Evolutionary conservation across 1,140 invertebrate genomes (phyloP), one percentile per base, ranked within the genome.

Genomic region (Phymorhynchus buccinoides): DNA sequence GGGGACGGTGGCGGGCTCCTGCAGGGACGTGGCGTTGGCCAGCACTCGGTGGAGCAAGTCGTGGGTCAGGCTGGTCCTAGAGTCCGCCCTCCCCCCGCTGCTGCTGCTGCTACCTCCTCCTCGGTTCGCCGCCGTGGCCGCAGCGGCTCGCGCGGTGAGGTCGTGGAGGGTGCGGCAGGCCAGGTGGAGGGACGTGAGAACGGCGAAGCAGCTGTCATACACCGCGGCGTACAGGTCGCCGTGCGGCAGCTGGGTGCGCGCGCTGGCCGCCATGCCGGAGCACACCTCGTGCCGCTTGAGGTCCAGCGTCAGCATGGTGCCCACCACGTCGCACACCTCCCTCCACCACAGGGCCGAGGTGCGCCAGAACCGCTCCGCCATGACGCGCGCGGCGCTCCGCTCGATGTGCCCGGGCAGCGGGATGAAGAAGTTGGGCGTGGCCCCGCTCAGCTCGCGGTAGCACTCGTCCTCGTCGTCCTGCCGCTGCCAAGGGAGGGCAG

Each of bases 401-500:
- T 86, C 79, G 14, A 86, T 48, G 42, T 84, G 39, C 0, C 82
- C 85, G 0, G 87, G 87, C 6, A 87, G 80, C 14, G 87, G 87
- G 41, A 87, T 85, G 85, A 84, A 87, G 66, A 86, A 87, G 73
- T 87, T 87, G 44, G 85, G 73, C 27, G 68, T 66, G 48, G 83
- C 39, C 73, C 18, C 73, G 56, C 42, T 62, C 14, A 84, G 27
- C n/a, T 80, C 84, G 14, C 39, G 75, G 79, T 84, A 87, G 44
- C 87, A 87, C 1, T 78, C 66, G 79, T 87, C 85, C 27, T 77
- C 37, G 52, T 87, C 87, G 62, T 83, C 84, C 30, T 85, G 83
- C 83, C 87, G 80, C 41, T 77, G 82, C 87, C 87, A 87, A 6
- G 87, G 85, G 44, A 87, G 83, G 16, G 87, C 87, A 32, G 85